Base-by-base conservation (phyloP, 2,113 vertebrate species). In the Aptenodytes forsteri region DNA sequence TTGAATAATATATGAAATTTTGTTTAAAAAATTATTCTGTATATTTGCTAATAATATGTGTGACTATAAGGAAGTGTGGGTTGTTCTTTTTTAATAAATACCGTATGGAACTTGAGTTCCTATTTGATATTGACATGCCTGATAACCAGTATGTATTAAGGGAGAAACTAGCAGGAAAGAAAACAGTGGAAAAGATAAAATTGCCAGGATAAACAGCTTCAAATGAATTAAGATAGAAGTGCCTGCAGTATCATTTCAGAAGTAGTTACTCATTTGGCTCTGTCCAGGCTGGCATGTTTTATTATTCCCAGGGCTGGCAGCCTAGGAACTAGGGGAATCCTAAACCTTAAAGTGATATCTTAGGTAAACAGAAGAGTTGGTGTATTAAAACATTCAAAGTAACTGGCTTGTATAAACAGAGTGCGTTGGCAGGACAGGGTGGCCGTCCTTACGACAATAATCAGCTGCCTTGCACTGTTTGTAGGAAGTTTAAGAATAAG, bases 401-500 rank as follows among this genome's bases (percentile, higher is more conserved):
- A 44, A 44, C 10, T 16, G 36, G 13, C 36, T 83, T 55, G 4
- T 77, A 16, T 44, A 70, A 65, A 29, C 47, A 38, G 17, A 36
- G 38, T 11, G 11, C 1, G 1, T 42, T 81, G 55, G 30, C 54
- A 90, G 65, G 38, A 14, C 29, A 42, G 14, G 6, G 16, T 85
- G 54, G 16, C 59, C 0, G 0, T 85, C 40, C 44, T 30, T 61
- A 13, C 0, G 3, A 29, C 34, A 59, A 1, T 20, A 42, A 9
- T 64, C 34, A 32, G 30, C n/a, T 92, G 62, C 50, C 19, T 40
- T 87, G 21, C 3, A 1, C 36, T 7, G 26, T 20, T 36, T 18
- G 7, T 61, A 16, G n/a, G 66, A 32, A 27, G 11, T 55, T 73
- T 16, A 76, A 58, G 29, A 50, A 6, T 16, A 27, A 21, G 61